phyloP scores from a whole-genome alignment of 1,140 invertebrate genomes.

The Drosophila pallidifrons region DNA sequence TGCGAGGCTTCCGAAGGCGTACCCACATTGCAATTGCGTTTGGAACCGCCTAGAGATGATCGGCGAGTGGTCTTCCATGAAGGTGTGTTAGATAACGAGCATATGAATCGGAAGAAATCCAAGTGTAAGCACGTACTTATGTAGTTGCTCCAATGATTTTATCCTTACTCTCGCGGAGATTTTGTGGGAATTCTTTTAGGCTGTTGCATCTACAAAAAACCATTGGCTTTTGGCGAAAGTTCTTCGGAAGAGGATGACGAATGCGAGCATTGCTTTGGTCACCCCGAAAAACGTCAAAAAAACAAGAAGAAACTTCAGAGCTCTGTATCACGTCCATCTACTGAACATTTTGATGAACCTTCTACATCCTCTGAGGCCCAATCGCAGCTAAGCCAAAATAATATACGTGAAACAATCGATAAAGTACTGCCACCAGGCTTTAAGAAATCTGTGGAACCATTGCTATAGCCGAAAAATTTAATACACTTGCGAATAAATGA shows the following conservation, averaged over 20 bases:
- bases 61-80: constrained; percentile 95
- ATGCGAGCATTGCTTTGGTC: constrained; percentile 94
- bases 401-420: not conserved
- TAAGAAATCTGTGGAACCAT: constrained; percentile 27
- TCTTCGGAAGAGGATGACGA: constrained; percentile 92
- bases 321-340: constrained; percentile 9
- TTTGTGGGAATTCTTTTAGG: constrained; percentile 86
- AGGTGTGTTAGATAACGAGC: constrained; percentile 96
- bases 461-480: constrained; percentile 1
- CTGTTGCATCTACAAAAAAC: constrained; percentile 95
- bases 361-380: constrained; percentile 52
- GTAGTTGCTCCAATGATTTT: not conserved
- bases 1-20: constrained; percentile 85
- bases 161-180: not conserved
- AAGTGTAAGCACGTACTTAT: constrained; percentile 90
- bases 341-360: constrained; percentile 31
- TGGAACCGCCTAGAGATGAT: constrained; percentile 88
- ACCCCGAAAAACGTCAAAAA: constrained; percentile 90
- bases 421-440: constrained; percentile 20
- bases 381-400: not conserved
- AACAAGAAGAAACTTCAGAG: constrained; percentile 59
- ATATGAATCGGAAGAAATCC: constrained; percentile 97
- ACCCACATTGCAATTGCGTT: constrained; percentile 89
- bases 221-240: constrained; percentile 92
- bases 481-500: not conserved